A percentile compares a stretch with the other conserved stretches of the same genome.
phyloP scores from a whole-genome alignment of 2,888 invertebrate species.

The Danaus chrysippus region DNA sequence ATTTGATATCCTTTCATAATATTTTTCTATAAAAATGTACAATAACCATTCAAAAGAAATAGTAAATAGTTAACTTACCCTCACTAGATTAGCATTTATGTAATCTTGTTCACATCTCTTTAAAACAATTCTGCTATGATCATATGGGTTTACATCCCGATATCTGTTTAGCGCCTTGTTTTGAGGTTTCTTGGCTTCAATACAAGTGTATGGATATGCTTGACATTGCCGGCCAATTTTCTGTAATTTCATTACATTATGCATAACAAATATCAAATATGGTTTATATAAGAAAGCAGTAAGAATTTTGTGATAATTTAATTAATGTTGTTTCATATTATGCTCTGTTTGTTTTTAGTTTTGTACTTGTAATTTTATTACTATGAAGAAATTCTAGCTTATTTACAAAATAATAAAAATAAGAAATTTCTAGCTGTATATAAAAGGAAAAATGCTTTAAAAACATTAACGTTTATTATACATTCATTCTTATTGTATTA shows the following conservation, averaged over 20 bases:
- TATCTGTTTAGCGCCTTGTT: constrained; percentile 94
- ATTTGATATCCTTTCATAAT: neutral
- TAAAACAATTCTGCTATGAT: constrained; percentile 93
- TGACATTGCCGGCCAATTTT: constrained; percentile 85
- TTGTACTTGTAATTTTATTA: too few relatives aligned
- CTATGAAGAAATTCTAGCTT: too few relatives aligned
- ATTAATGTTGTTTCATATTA: too few relatives aligned
- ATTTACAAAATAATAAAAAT: too few relatives aligned
- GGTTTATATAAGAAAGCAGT: too few relatives aligned
- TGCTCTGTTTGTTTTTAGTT: too few relatives aligned
- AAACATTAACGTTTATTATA: too few relatives aligned
- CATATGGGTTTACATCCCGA: constrained; percentile 96
- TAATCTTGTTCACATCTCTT: constrained; percentile 88
- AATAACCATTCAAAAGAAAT: neutral
- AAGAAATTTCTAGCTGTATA: too few relatives aligned
- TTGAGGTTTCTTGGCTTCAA: constrained; percentile 86
- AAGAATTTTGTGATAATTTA: too few relatives aligned
- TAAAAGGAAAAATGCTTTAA: too few relatives aligned
- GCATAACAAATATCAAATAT: too few relatives aligned
- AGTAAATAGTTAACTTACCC: constrained; percentile 67
- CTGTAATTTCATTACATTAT: constrained; percentile 71
- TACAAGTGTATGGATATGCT: constrained; percentile 80
- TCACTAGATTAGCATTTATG: constrained; percentile 96
- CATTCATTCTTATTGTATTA: too few relatives aligned
- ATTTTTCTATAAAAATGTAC: neutral